Percentiles rank a stretch among this genome's conserved stretches.
phyloP scores from a whole-genome alignment of 2,113 vertebrate species.

The Potamarius usumacintae region DNA sequence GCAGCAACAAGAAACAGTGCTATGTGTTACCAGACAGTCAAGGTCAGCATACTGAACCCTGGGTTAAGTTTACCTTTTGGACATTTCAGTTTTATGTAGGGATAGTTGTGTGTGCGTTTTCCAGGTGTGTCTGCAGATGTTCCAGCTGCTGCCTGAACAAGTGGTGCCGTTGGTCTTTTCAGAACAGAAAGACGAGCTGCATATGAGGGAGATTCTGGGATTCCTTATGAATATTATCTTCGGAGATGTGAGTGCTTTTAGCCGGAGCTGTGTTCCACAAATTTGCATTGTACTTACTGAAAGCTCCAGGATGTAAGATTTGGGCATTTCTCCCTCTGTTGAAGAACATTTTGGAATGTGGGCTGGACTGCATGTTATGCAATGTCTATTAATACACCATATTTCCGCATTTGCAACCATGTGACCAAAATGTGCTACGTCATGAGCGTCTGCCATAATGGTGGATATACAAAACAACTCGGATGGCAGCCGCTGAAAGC shows the following conservation, averaged over 20 bases:
- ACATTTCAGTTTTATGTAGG: neutral
- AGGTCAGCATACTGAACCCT: conserved; percentile 67
- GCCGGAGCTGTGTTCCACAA: neutral
- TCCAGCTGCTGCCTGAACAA: conserved; percentile 73
- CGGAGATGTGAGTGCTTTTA: conserved; percentile 72
- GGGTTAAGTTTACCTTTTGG: neutral
- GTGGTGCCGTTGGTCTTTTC: conserved; percentile 75
- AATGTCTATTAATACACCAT: too few relatives aligned
- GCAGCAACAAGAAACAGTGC: conserved; percentile 40
- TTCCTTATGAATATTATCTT: conserved; percentile 73
- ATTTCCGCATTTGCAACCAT: too few relatives aligned
- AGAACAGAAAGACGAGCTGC: neutral
- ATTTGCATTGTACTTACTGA: neutral
- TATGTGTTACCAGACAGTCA: conserved; percentile 73
- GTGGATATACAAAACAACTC: too few relatives aligned
- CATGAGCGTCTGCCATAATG: too few relatives aligned
- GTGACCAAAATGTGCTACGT: too few relatives aligned
- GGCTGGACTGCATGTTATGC: neutral
- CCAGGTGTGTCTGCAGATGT: conserved; percentile 85
- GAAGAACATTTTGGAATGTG: neutral
- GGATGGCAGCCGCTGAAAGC: too few relatives aligned
- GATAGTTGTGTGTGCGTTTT: neutral
- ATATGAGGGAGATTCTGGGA: conserved; percentile 73
- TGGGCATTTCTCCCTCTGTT: neutral
- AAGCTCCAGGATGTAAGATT: neutral